Conservation (phyloP, 2,113 vertebrate genomes). For the Haplochromis burtoni region DNA sequence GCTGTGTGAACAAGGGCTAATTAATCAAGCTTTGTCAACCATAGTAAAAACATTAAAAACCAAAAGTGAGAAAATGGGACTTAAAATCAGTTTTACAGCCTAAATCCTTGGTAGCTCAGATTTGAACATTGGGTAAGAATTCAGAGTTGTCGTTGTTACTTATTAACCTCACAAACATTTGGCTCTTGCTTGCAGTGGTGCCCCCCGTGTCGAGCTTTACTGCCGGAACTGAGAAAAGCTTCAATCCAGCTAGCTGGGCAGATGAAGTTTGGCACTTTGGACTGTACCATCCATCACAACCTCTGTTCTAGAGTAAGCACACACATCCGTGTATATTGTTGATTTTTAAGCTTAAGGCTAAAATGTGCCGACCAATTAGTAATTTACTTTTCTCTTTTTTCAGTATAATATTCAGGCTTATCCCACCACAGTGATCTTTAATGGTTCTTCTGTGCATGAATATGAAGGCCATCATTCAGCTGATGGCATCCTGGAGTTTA, state of each 20-base stretch:
- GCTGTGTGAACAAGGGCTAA: background rate
- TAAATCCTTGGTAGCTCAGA: background rate
- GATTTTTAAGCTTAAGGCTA: background rate
- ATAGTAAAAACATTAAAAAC: background rate
- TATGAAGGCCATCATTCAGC: slow-evolving; percentile 95
- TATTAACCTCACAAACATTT: background rate
- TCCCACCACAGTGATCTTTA: slow-evolving; percentile 94
- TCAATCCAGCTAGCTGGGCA: slow-evolving; percentile 89
- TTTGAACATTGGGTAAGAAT: background rate
- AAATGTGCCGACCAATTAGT: background rate
- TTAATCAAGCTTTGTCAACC: background rate
- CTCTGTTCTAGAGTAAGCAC: slow-evolving; percentile 85
- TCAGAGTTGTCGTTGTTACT: background rate
- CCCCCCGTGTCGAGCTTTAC: slow-evolving; percentile 88
- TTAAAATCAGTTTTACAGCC: background rate
- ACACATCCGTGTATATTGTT: background rate
- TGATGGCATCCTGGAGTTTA: slow-evolving; percentile 91
- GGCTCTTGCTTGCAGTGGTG: slow-evolving; percentile 82
- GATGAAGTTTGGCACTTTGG: slow-evolving; percentile 91
- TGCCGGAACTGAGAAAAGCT: slow-evolving; percentile 94
- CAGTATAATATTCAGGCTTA: slow-evolving; percentile 96
- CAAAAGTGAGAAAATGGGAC: background rate
- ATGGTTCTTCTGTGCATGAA: slow-evolving; percentile 86
- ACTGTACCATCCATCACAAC: slow-evolving; percentile 89
- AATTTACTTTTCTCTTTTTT: background rate